phyloP scores from a whole-genome alignment of 1,140 invertebrate genomes.

The Danaus plexippus region DNA sequence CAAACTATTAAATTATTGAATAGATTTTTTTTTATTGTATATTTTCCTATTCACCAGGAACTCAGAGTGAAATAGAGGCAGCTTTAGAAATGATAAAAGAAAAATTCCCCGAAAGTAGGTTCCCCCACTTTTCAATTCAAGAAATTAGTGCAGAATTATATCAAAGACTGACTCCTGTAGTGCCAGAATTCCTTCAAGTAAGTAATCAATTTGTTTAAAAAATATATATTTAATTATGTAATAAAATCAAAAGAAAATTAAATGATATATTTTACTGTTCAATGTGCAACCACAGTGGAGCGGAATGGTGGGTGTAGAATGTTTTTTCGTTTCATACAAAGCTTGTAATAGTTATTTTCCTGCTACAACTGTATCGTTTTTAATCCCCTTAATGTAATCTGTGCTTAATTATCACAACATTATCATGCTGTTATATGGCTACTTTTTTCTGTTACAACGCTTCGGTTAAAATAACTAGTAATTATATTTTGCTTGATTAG shows the following conservation, averaged over 20 bases:
- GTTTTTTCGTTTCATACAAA: not conserved
- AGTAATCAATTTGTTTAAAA: conserved; percentile 32
- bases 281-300: too few relatives aligned
- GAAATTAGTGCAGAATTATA: conserved; percentile 78
- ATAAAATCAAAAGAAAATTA: not conserved
- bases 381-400: too few relatives aligned
- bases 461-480: too few relatives aligned
- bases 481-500: too few relatives aligned
- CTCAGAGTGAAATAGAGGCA: conserved; percentile 80
- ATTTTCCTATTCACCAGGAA: conserved; percentile 69
- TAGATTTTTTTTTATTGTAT: conserved; percentile 10
- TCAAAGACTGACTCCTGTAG: conserved; percentile 71
- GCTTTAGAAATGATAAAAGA: conserved; percentile 87
- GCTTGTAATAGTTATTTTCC: not conserved
- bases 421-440: too few relatives aligned
- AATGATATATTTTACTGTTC: too few relatives aligned
- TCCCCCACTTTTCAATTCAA: conserved; percentile 84
- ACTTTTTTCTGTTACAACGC: too few relatives aligned
- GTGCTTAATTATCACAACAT: too few relatives aligned
- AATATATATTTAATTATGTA: not conserved
- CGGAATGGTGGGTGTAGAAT: not conserved
- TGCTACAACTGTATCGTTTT: too few relatives aligned
- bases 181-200: conserved; percentile 78
- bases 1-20: not conserved
- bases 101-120: conserved; percentile 85